phyloP scores from a whole-genome alignment of 2,113 vertebrate species.

The Gopherus evgoodei region DNA sequence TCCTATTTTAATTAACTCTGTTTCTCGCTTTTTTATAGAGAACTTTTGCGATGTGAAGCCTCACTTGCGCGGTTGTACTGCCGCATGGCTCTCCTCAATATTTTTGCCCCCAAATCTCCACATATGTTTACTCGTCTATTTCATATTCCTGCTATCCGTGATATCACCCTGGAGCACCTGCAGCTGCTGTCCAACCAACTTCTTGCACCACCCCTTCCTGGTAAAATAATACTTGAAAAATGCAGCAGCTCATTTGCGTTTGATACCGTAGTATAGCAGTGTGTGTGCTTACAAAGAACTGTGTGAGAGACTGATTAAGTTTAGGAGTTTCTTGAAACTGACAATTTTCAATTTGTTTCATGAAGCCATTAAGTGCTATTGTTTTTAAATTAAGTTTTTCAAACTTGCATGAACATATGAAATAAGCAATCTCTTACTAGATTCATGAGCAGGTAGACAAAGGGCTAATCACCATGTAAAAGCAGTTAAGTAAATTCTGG shows the following conservation, averaged over 20 bases:
- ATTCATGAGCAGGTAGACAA: neutral
- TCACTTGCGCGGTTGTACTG: slow-evolving; percentile 93
- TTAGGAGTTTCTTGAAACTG: neutral
- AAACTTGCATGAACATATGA: neutral
- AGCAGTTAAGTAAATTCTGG: neutral
- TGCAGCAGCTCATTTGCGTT: neutral
- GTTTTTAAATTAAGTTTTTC: neutral
- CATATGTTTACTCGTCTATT: slow-evolving; percentile 97
- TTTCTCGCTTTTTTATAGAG: slow-evolving; percentile 77
- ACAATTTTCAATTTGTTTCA: neutral
- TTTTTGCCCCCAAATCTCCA: slow-evolving; percentile 95
- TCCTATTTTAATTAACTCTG: neutral
- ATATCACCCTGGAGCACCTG: slow-evolving; percentile 97
- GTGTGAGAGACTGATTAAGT: neutral
- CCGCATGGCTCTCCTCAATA: slow-evolving; percentile 95
- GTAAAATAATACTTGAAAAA: slow-evolving; percentile 71
- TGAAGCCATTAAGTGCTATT: neutral
- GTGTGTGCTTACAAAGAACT: neutral
- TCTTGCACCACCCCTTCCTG: slow-evolving; percentile 94
- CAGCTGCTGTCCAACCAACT: slow-evolving; percentile 97
- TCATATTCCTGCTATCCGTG: slow-evolving; percentile 94
- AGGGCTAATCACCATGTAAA: neutral
- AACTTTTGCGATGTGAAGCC: slow-evolving; percentile 94
- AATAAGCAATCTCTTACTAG: neutral
- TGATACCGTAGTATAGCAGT: neutral